Evolutionary conservation across 2,888 invertebrate species (phyloP).

Genomic region (Atrina japonica): DNA sequence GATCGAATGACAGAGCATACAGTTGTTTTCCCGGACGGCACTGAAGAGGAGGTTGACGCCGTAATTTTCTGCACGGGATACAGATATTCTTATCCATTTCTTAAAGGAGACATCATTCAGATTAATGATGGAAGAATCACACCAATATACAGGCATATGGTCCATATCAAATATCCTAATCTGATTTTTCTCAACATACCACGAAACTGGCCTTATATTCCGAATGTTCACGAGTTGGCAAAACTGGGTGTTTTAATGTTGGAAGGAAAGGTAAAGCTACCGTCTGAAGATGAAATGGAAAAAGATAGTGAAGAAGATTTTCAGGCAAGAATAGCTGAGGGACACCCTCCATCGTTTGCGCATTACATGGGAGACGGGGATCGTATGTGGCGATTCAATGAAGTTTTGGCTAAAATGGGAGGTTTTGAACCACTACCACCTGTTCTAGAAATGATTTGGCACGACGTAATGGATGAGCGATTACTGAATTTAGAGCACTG

Average conservation of each 20-base stretch:
- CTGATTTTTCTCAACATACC: slow-evolving; percentile 35
- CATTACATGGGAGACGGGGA: slow-evolving; percentile 35
- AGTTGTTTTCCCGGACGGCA: slow-evolving; percentile 22
- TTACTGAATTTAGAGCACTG: slow-evolving; percentile 3
- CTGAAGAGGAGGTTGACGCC: slow-evolving; percentile 23
- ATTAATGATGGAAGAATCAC: slow-evolving; percentile 27
- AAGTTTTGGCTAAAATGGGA: slow-evolving; percentile 25
- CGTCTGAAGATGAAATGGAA: slow-evolving; percentile 32
- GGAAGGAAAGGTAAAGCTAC: slow-evolving; percentile 29
- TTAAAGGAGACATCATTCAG: slow-evolving; percentile 14
- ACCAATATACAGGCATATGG: no score
- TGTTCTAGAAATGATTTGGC: slow-evolving; percentile 11
- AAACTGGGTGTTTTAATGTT: slow-evolving; percentile 18
- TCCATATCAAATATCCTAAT: no score
- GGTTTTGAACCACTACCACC: slow-evolving; percentile 17
- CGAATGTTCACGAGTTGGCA: slow-evolving; percentile 23
- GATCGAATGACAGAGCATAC: slow-evolving; percentile 13
- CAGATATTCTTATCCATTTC: slow-evolving; percentile 33
- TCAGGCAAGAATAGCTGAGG: slow-evolving; percentile 18
- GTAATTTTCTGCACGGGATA: slow-evolving; percentile 42
- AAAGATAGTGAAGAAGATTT: slow-evolving; percentile 34
- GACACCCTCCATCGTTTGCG: slow-evolving; percentile 18
- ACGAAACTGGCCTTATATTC: slow-evolving; percentile 17
- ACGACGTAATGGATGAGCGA: slow-evolving; percentile 16
- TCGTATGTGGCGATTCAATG: slow-evolving; percentile 21